Evolutionary conservation across 2,888 invertebrate species (phyloP).

Genomic region (Morpho deidamia): DNA sequence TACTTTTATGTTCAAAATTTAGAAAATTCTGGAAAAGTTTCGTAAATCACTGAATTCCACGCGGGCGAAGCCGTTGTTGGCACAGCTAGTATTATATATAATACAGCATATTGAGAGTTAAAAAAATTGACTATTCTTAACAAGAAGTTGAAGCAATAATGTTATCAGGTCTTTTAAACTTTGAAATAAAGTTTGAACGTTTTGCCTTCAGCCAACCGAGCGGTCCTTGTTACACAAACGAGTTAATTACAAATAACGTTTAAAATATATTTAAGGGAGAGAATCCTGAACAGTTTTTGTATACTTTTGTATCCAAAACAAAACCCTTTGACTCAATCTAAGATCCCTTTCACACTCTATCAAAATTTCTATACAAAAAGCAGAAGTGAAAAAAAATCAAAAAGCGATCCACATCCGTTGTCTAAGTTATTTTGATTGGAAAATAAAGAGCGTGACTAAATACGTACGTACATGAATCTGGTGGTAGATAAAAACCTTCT

Average conservation of each 20-base stretch:
- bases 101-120: too few relatives aligned
- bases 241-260: not conserved
- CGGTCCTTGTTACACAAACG: not conserved
- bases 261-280: not conserved
- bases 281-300: constrained; percentile 9
- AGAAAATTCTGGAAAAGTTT: too few relatives aligned
- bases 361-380: constrained; percentile 56
- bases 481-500: not conserved
- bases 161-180: too few relatives aligned
- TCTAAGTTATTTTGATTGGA: constrained; percentile 71
- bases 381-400: constrained; percentile 38
- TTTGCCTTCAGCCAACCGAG: too few relatives aligned
- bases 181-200: too few relatives aligned
- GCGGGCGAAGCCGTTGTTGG: too few relatives aligned
- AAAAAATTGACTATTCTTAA: too few relatives aligned
- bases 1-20: too few relatives aligned
- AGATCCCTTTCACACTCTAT: constrained; percentile 70
- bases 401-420: constrained; percentile 56
- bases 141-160: too few relatives aligned
- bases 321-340: constrained; percentile 60
- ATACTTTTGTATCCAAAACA: constrained; percentile 30
- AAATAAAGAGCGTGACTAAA: constrained; percentile 70
- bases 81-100: too few relatives aligned
- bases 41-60: too few relatives aligned
- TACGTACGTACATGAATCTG: constrained; percentile 11